Base-by-base conservation (phyloP, 2,797 vertebrate genomes). In the Epinephelus malabaricus region DNA sequence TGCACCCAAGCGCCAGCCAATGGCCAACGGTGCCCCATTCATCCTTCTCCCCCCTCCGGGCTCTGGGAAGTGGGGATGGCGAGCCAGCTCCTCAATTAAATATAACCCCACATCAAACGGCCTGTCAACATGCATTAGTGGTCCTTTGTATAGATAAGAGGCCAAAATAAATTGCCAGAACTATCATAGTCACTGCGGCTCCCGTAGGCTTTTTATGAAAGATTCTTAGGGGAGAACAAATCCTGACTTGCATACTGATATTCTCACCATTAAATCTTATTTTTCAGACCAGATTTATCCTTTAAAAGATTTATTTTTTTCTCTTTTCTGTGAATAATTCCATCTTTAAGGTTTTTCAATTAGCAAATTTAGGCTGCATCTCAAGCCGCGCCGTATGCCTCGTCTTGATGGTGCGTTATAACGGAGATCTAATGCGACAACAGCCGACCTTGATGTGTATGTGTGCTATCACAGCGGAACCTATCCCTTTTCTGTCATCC, bases 101-200 rank as follows among this genome's bases (percentile, higher is more conserved):
- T 89, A 92, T 93, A 93, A 92, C 89, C 92, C 91, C 82, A 92
- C 94, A 96, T 95, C 92, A 95, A 94, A 95, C 88, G 9, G 84
- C 73, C 88, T 93, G 94, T 94, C 94, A 93, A 86, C 91, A 86
- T 92, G 91, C 82, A 89, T 95, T 93, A 94, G 89, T 82, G 81
- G 77, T 56, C 88, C 89, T 92, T 94, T 94, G 92, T 93, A 85
- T 76, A 85, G 92, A 95, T 93, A 91, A 94, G 90, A 92, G 91
- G 88, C 87, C 77, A 86, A 88, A 87, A 89, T 91, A 90, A 89
- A 91, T 92, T 87, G 87, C 73, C 84, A 84, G 87, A 90, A 83
- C 86, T 89, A 91, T 95, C 89, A 85, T 77, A 79, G 84, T 81
- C 74, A 23, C 69, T 86, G 72, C 76, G 66, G 74, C 73, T 86